Evolutionary conservation across 2,888 invertebrate genomes (phyloP).

Genomic region (Polylopha cassiicola): DNA sequence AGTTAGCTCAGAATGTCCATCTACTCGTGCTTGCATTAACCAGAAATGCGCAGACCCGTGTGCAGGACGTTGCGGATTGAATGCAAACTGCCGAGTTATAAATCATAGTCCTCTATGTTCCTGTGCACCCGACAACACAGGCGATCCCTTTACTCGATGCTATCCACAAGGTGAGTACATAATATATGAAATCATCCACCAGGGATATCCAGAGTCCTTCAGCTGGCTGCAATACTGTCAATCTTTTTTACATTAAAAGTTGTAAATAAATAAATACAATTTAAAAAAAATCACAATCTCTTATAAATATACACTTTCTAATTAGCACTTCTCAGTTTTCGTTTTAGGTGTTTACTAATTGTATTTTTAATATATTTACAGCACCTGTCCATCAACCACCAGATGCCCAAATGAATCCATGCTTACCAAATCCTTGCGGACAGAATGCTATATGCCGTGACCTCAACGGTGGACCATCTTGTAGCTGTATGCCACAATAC

Average conservation of each 20-base stretch:
- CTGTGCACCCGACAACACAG: slow-evolving; percentile 79
- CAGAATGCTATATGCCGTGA: slow-evolving; percentile 80
- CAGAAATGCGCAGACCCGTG: slow-evolving; percentile 89
- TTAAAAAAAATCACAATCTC: too few species aligned
- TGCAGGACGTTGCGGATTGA: slow-evolving; percentile 81
- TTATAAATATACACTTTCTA: too few species aligned
- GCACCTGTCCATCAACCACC: slow-evolving; percentile 43
- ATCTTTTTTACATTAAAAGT: too few species aligned
- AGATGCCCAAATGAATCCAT: slow-evolving; percentile 77
- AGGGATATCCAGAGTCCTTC: too few species aligned
- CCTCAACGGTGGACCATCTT: slow-evolving; percentile 78
- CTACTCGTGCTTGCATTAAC: slow-evolving; percentile 84
- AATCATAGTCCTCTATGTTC: slow-evolving; percentile 89
- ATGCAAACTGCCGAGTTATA: slow-evolving; percentile 83
- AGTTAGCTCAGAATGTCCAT: slow-evolving; percentile 85
- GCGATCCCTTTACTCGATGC: slow-evolving; percentile 84
- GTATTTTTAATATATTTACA: slow-evolving; percentile 29
- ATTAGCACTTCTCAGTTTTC: too few species aligned
- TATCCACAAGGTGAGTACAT: slow-evolving; percentile 66
- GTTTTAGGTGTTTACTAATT: too few species aligned
- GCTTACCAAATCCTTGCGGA: slow-evolving; percentile 83
- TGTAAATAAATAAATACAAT: too few species aligned
- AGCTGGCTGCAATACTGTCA: too few species aligned
- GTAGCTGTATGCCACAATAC: slow-evolving; percentile 80
- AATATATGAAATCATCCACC: too few species aligned